Conservation (phyloP, 1,140 invertebrate genomes). For the Hyles vespertilio region DNA sequence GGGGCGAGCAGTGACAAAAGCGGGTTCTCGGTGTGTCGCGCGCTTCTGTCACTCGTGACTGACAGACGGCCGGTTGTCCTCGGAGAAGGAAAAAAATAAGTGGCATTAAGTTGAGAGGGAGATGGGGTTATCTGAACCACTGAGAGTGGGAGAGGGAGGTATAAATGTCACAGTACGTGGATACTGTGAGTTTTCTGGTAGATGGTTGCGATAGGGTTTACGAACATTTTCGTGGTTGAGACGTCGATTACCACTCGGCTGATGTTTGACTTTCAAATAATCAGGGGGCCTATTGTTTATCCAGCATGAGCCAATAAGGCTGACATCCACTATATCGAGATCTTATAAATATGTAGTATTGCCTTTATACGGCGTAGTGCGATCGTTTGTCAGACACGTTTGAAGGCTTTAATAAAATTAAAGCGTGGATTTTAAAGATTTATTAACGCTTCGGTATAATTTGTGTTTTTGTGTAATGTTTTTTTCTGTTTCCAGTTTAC, state of each 20-base stretch:
- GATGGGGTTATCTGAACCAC: constrained; percentile 24
- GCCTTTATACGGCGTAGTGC: constrained; percentile 47
- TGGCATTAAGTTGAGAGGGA: constrained; percentile 35
- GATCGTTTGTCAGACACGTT: constrained; percentile 37
- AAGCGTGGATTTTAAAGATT: constrained; percentile 7
- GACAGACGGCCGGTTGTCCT: constrained; percentile 48
- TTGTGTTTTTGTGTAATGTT: background rate
- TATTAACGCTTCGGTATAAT: constrained; percentile 3
- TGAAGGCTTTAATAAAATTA: constrained; percentile 26
- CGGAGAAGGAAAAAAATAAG: constrained; percentile 40
- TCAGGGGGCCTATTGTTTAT: constrained; percentile 51
- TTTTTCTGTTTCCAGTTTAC: constrained; percentile 1
- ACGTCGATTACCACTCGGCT: constrained; percentile 54
- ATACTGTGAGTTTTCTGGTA: constrained; percentile 38
- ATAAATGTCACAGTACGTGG: constrained; percentile 33
- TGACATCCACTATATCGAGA: constrained; percentile 46
- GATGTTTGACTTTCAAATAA: constrained; percentile 66
- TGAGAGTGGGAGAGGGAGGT: constrained; percentile 32
- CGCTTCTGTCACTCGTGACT: constrained; percentile 49
- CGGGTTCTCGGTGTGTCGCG: constrained; percentile 44
- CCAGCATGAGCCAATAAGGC: constrained; percentile 34
- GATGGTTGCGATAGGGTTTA: constrained; percentile 42
- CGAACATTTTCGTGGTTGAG: constrained; percentile 57
- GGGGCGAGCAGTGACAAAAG: constrained; percentile 52
- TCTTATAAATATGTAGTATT: constrained; percentile 58